Evolutionary conservation across 2,113 vertebrate genomes (phyloP), one percentile per base, ranked within the genome.

Genomic region (Mormoops blainvillei): DNA sequence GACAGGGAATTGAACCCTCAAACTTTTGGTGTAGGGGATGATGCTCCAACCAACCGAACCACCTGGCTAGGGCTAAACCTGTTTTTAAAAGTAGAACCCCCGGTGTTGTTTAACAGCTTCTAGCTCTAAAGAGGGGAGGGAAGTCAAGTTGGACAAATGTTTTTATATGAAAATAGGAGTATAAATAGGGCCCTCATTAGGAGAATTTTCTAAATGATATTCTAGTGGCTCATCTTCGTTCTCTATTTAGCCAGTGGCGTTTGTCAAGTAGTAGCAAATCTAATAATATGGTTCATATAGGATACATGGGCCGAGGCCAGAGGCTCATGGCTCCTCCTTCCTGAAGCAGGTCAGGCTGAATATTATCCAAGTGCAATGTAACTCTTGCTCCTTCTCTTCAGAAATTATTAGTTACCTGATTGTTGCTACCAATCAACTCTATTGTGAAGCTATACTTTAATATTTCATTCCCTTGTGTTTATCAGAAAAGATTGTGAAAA

Each of bases 241-340:
- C 26, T 92, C 84, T 70, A 58, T 83, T 90, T 92, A 93, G 85
- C 33, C 43, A 81, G 38, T 82, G 85, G 41, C 82, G 71, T 95
- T 96, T 93, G 58, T 92, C 92, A 92, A 91, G 50, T 41, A 67
- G 91, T 61, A 18, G 18, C 83, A 93, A 94, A 95, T 80, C 41
- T 41, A 48, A n/a, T n/a, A 54, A 84, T 92, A 12, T 18, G 38
- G 71, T 95, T 82, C 81, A 76, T 90, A 87, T 41, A 71, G 92
- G 88, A 67, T 41, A 70, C 56, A 78, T 1, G 31, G 85, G 61
- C 70, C 3, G 48, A 90, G 71, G 80, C 54, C 80, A 31, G 56
- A 86, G 80, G 82, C 48, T 9, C 85, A 3, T 0, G 3, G 5
- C 84, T 86, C 77, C 58, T 87, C 45, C n/a, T 93, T 65, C 18